Conservation (phyloP, 2,113 vertebrate species). For the Pseudorectes ferrugineus region DNA sequence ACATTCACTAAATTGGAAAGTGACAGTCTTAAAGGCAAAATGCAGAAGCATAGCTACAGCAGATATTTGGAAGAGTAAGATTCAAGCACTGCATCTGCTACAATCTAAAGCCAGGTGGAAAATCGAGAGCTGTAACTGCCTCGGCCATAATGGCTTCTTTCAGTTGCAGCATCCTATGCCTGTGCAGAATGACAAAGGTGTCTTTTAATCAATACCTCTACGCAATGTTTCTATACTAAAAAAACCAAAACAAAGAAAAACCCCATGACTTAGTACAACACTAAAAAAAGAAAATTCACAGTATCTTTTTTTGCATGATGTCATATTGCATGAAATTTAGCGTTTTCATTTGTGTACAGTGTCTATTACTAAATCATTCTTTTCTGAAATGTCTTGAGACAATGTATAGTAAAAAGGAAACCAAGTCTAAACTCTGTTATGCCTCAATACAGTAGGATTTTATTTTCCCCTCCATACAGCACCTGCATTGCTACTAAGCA, state of each 20-base stretch:
- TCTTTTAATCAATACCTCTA: not conserved
- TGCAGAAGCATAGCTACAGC: not conserved
- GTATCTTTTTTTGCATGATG: not conserved
- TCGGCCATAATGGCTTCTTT: not conserved
- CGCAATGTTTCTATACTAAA: not conserved
- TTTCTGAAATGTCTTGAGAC: not conserved
- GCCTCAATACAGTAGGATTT: not conserved
- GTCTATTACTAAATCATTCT: not conserved
- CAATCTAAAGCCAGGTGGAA: not conserved
- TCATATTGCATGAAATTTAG: not conserved
- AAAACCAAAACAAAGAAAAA: accelerated
- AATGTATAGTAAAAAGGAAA: not conserved
- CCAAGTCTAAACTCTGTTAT: not conserved
- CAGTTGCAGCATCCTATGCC: not conserved
- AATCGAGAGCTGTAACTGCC: not conserved
- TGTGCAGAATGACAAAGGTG: not conserved
- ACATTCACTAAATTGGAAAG: not conserved
- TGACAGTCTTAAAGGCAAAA: not conserved
- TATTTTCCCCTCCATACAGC: not conserved
- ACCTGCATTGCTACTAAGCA: not conserved
- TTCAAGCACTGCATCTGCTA: not conserved
- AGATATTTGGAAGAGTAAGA: not conserved
- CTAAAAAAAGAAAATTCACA: not conserved
- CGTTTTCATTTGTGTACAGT: not conserved
- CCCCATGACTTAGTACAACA: not conserved